Evolutionary conservation across 2,797 vertebrate genomes (phyloP).

Genomic region (Phrynocephalus vlangalii): DNA sequence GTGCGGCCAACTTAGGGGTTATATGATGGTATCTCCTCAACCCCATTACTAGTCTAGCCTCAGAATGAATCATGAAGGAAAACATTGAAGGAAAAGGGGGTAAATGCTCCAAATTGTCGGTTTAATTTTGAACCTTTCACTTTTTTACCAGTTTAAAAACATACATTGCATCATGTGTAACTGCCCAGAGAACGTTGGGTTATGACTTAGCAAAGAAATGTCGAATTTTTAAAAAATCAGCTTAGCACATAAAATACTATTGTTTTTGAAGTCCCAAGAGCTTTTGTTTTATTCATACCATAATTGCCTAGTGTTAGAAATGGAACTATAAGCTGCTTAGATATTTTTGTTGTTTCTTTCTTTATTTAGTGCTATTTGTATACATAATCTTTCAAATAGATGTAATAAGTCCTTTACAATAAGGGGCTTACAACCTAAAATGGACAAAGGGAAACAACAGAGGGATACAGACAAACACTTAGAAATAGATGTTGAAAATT

Average conservation of each 20-base stretch:
- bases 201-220: neutral
- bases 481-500: neutral
- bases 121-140: too few relatives aligned
- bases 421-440: neutral
- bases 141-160: neutral
- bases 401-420: neutral
- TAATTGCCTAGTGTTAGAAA: neutral
- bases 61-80: neutral
- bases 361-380: neutral
- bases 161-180: neutral
- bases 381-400: neutral
- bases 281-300: neutral
- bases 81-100: neutral
- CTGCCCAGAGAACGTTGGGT: neutral
- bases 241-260: neutral
- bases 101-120: neutral
- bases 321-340: neutral
- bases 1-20: too few relatives aligned
- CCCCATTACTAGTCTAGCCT: too few relatives aligned
- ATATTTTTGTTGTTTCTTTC: neutral
- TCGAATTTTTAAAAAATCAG: neutral
- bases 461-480: neutral
- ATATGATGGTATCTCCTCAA: too few relatives aligned
- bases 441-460: neutral
- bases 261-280: neutral